Conservation (phyloP, 2,113 vertebrate genomes). For the Odocoileus virginianus region DNA sequence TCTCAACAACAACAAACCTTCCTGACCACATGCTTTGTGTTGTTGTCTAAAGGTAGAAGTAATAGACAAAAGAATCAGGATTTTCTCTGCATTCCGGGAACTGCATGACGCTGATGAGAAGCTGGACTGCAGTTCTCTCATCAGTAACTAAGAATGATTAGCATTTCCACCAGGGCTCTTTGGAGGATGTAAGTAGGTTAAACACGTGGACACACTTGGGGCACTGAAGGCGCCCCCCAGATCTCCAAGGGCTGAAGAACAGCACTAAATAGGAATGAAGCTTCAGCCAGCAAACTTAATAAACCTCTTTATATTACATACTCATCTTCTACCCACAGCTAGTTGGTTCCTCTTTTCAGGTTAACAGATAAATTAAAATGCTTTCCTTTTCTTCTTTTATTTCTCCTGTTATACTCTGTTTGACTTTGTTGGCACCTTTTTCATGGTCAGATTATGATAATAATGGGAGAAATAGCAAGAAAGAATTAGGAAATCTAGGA, state of each 20-base stretch:
- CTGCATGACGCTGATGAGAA: fast-evolving
- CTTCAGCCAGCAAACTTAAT: background rate
- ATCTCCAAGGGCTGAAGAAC: background rate
- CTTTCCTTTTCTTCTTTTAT: background rate
- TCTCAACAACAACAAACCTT: background rate
- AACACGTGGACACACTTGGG: background rate
- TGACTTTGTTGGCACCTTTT: background rate
- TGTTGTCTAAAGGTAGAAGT: background rate
- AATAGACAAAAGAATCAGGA: background rate
- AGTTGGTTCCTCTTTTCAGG: background rate
- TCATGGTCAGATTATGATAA: background rate
- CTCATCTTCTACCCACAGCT: background rate
- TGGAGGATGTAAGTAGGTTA: background rate
- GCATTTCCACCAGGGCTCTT: background rate
- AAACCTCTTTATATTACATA: background rate
- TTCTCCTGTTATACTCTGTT: background rate
- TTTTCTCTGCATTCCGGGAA: background rate
- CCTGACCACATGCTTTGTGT: background rate
- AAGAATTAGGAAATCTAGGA: background rate
- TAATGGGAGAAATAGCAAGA: background rate
- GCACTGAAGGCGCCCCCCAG: fast-evolving
- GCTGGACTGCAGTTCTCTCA: background rate
- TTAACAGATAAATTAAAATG: background rate
- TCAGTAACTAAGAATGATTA: background rate
- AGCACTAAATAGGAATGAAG: background rate